phyloP scores from a whole-genome alignment of 2,113 vertebrate species.

The Entelurus aequoreus region DNA sequence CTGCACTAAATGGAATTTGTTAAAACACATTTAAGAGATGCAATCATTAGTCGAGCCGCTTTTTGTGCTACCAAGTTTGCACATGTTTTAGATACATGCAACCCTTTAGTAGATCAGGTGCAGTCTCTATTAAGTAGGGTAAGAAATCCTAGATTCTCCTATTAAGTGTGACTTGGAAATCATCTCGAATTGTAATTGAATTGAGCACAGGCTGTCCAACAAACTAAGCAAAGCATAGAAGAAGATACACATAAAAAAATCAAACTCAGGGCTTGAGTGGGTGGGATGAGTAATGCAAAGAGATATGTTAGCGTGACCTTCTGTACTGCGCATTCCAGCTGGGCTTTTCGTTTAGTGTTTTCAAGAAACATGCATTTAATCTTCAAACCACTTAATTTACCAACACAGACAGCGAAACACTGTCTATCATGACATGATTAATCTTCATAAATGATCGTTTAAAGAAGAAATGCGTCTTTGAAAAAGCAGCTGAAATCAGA shows the following conservation, averaged over 20 bases:
- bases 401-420: conserved; percentile 5
- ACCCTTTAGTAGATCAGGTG: too few relatives aligned
- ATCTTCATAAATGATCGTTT: neutral
- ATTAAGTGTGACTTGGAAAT: too few relatives aligned
- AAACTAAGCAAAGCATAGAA: conserved; percentile 37
- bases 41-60: too few relatives aligned
- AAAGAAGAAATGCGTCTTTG: too few relatives aligned
- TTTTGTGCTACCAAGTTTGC: too few relatives aligned
- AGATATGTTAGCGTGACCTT: conserved; percentile 17
- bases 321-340: conserved; percentile 2
- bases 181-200: too few relatives aligned
- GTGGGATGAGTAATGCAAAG: conserved; percentile 32
- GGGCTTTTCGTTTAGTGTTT: neutral
- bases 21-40: too few relatives aligned
- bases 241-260: conserved; percentile 37
- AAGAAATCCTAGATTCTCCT: too few relatives aligned
- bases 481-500: too few relatives aligned
- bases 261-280: conserved; percentile 46
- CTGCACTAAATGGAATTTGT: too few relatives aligned
- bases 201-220: conserved; percentile 30
- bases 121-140: too few relatives aligned
- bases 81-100: too few relatives aligned
- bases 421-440: neutral
- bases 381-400: conserved; percentile 11
- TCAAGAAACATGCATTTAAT: conserved; percentile 1